Evolutionary conservation across 2,113 vertebrate genomes (phyloP).

Genomic region (Eretmochelys imbricata): DNA sequence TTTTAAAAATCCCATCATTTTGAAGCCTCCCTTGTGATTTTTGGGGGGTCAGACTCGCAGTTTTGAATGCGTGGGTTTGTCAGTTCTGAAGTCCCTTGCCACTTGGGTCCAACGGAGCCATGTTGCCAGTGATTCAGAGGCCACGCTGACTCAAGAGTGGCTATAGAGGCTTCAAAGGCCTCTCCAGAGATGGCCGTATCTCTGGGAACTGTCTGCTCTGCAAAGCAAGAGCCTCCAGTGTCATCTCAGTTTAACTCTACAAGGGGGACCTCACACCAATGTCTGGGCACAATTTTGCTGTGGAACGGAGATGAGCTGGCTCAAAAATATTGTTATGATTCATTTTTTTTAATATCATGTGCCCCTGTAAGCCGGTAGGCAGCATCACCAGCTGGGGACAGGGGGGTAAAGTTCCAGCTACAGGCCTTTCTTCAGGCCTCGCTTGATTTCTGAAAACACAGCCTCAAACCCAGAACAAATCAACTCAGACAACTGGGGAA

Average conservation of each 20-base stretch:
- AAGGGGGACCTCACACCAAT: neutral
- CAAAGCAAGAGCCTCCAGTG: rapidly evolving
- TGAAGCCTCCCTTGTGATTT: no score
- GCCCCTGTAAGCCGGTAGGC: neutral
- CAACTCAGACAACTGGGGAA: no score
- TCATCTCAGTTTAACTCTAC: neutral
- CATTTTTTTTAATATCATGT: neutral
- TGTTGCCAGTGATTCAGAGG: rapidly evolving
- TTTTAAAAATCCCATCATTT: no score
- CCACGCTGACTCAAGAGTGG: neutral
- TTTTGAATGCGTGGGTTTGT: neutral
- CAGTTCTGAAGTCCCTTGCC: rapidly evolving
- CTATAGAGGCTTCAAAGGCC: neutral
- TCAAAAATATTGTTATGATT: conserved; percentile 24
- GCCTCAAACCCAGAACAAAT: neutral
- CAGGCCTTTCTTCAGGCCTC: conserved; percentile 41
- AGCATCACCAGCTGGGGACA: neutral
- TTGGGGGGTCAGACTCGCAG: rapidly evolving
- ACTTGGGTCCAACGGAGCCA: neutral
- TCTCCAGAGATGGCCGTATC: neutral
- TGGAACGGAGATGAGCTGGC: neutral
- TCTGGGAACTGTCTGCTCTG: neutral
- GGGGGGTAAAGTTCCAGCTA: conserved; percentile 41
- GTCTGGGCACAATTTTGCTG: conserved; percentile 24
- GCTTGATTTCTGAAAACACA: neutral